Base-by-base conservation (phyloP, 2,888 invertebrate species). In the Mactromeris polynyma region DNA sequence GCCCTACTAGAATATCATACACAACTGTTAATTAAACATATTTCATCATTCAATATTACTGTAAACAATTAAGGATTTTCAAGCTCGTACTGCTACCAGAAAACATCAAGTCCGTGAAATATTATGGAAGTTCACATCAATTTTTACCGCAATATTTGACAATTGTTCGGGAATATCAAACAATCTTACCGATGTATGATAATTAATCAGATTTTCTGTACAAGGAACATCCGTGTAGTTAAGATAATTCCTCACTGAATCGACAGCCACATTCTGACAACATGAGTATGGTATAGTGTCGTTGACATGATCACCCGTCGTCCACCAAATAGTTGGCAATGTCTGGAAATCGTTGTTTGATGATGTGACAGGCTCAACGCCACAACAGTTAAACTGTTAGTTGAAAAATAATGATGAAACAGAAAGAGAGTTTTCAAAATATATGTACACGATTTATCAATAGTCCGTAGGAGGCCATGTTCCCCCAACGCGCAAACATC, bases 211-310 rank as follows among this genome's bases (percentile, higher is more conserved):
- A 33, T 69, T 86, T 46, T 84, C 81, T 38, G 91, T 91, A 77
- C 91, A 91, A 19, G 40, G 73, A 0, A 88, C 85, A 51, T 91
- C 88, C 11, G 81, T 91, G 79, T 91, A 89, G 83, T 89, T 89
- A 11, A 54, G 17, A 64, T 88, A 91, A n/a, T 86, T 89, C 1
- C 86, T 42, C 21, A 84, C 40, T 19, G 33, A 36, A 36, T 73
- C 73, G 2, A 36, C 14, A 0, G 78, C 81, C 26, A 82, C 91
- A 36, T 82, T 88, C 38, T 88, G 38, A 58, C 91, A 91, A 54
- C 91, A 91, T 7, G 91, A 89, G 19, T 79, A 33, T 1, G 91
- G 91, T 78, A 91, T 91, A 79, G 85, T 58, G 83, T 91, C 89
- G 79, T 82, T 85, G 69, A 89, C 91, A 58, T 89, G 86, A 7